Percentiles rank a stretch among this genome's conserved stretches.
These are phyloP conservation scores for Ornithoptera priamus DNA, from an alignment of 2,888 invertebrate genomes.

Conservation along the genomic window DNA sequence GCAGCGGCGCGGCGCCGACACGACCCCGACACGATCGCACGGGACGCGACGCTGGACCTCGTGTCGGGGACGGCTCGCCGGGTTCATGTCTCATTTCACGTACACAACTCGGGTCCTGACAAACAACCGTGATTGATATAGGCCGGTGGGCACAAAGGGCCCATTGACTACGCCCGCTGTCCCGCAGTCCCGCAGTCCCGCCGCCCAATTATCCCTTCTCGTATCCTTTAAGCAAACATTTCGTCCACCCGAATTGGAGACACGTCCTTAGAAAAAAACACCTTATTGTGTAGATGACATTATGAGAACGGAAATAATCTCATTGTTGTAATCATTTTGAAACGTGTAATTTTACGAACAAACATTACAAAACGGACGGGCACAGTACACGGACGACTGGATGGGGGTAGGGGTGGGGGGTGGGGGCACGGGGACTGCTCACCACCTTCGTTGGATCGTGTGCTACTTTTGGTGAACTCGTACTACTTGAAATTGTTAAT, in stretches of 20 bases:
- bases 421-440: too few species aligned
- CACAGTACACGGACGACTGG: not conserved
- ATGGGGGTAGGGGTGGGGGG: not conserved
- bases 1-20: conserved; percentile 43
- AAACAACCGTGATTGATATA: conserved; percentile 68
- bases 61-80: conserved; percentile 49
- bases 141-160: conserved; percentile 64
- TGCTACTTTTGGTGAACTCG: not conserved
- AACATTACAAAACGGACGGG: not conserved
- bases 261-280: conserved; percentile 21
- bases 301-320: not conserved
- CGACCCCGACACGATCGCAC: too few species aligned
- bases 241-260: conserved; percentile 53
- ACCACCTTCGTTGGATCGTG: not conserved
- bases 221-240: conserved; percentile 45
- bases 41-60: too few species aligned
- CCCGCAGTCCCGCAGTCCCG: conserved; percentile 45
- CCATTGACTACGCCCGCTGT: conserved; percentile 54
- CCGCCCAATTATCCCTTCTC: conserved; percentile 61
- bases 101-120: conserved; percentile 56
- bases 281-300: too few species aligned
- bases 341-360: conserved; percentile 4
- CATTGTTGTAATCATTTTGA: not conserved
- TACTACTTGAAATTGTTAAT: too few species aligned
- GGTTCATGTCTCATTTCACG: conserved; percentile 70